A percentile compares a stretch with the other conserved stretches of the same genome.
phyloP scores from a whole-genome alignment of 2,113 vertebrate genomes.

The Redunca redunca region DNA sequence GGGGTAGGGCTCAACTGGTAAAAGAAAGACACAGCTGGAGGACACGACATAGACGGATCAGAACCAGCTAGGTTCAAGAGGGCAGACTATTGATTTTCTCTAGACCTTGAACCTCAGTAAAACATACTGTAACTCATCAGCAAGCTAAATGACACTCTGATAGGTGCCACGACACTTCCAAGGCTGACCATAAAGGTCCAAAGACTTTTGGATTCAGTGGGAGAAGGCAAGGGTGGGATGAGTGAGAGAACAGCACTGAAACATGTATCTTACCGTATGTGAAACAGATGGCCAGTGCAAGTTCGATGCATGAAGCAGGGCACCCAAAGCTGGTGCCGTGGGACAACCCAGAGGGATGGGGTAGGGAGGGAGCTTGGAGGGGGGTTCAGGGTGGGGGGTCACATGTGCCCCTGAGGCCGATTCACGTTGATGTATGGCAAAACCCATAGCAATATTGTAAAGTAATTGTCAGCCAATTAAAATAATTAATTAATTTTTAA shows the following conservation, averaged over 20 bases:
- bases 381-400: background rate
- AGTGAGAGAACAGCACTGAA: background rate
- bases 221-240: background rate
- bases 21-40: background rate
- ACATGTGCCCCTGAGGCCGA: background rate
- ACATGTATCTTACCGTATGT: background rate
- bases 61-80: background rate
- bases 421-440: background rate
- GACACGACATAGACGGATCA: background rate
- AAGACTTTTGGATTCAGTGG: background rate
- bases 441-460: background rate
- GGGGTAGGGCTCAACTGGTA: background rate
- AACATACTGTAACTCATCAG: background rate
- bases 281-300: background rate
- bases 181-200: background rate
- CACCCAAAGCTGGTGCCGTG: background rate
- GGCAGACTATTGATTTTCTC: background rate
- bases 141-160: background rate
- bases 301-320: background rate
- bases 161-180: background rate
- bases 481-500: background rate
- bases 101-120: background rate
- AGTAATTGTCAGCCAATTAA: background rate
- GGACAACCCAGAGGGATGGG: background rate
- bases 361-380: background rate